Base-by-base conservation (phyloP, 1,140 invertebrate genomes). In the Spodoptera frugiperda region DNA sequence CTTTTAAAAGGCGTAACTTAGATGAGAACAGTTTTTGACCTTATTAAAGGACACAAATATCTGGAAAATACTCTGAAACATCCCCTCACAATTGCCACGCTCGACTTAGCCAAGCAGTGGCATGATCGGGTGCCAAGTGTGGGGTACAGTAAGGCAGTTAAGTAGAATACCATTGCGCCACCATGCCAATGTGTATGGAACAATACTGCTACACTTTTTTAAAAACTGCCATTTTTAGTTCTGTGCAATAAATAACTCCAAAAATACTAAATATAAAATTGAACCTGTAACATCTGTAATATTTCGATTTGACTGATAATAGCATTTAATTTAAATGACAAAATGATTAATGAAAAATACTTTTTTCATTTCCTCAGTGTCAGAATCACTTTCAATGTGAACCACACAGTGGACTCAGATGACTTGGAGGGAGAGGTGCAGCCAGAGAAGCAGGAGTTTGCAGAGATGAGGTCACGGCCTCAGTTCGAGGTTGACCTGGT, bases 401-500 rank as follows among this genome's bases (percentile, higher is more conserved):
- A 98, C 87, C 97, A 98, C 88, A 97, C 98, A 2, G 98, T 99
- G 0, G 97, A 98, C 88, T 95, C 97, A 14, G 89, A 95, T 9
- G 95, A 96, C 4, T 96, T 97, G 79, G 96, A 97, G 79, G 87
- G 96, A 3, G 95, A 96, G 80, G 91, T 94, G 0, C 94, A 93
- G 63, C 93, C 93, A 59, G 95, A 95, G 68, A 96, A 97, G 89
- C 95, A 96, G 54, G 96, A 97, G 21, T 92, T 97, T 74, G 96
- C 96, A 2, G 97, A 98, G 91, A 97, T 98, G 96, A 96, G 96
- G 61, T 98, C 97, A 59, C 98, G 97, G 91, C 98, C 98, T 0
- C 95, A 96, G 77, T 99, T 99, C 91, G 96, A 97, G 87, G 95
- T 99, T 63, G 97, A 98, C 84, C 95, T 98, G 12, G 91, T 96